These are phyloP conservation scores for Eupleurogrammus muticus DNA, from an alignment of 2,797 vertebrate genomes.

Conservation along the genomic window DNA sequence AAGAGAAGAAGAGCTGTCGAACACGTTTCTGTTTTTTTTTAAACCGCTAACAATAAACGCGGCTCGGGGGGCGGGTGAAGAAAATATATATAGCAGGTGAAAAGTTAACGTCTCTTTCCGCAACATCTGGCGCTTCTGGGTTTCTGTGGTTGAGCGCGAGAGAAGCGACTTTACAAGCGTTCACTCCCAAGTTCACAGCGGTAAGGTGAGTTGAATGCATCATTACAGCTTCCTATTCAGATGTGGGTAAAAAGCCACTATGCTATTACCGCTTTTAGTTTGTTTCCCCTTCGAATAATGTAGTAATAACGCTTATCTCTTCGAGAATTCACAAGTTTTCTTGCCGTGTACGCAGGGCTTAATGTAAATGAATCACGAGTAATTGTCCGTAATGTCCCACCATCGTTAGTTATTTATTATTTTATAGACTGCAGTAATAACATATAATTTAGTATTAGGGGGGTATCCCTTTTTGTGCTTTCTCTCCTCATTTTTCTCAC, in stretches of 20 bases:
- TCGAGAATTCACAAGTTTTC: background rate
- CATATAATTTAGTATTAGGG: no score
- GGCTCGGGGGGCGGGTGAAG: background rate
- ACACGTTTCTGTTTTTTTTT: background rate
- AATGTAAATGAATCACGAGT: no score
- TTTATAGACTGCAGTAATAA: background rate
- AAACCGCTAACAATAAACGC: background rate
- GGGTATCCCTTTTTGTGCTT: background rate
- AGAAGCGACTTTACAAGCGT: background rate
- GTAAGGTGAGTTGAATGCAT: conserved; percentile 52
- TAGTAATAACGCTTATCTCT: background rate
- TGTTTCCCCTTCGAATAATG: no score
- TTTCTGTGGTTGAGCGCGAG: background rate
- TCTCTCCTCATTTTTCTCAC: background rate
- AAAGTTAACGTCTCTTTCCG: conserved; percentile 12
- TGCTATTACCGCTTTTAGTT: background rate
- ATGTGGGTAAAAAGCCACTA: background rate
- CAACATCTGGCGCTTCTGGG: conserved; percentile 1
- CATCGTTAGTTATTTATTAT: no score
- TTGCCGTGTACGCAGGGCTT: no score
- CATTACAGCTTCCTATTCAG: background rate
- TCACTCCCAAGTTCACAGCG: conserved; percentile 10
- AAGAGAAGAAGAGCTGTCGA: background rate
- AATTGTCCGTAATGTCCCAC: no score
- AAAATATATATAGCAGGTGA: background rate